Percentiles rank a stretch among this genome's conserved stretches.
These are phyloP conservation scores for Agrotis ipsilon DNA, from an alignment of 2,888 invertebrate species.

Conservation along the genomic window DNA sequence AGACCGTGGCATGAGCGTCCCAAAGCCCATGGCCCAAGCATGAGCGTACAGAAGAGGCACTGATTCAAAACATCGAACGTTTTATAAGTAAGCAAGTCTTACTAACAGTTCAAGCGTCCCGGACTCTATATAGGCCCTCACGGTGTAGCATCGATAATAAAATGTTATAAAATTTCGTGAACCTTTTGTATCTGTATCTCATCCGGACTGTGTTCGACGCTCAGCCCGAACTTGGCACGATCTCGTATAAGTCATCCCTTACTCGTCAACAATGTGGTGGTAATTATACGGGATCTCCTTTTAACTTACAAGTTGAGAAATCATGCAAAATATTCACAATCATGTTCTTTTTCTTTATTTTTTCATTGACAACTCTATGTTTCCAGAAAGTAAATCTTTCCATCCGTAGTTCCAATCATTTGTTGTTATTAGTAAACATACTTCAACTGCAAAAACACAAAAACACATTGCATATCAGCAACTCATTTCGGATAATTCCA, in stretches of 20 bases:
- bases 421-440: conserved; percentile 60
- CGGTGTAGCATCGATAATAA: no score
- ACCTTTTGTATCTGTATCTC: no score
- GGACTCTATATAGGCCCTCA: no score
- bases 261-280: neutral
- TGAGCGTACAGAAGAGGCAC: no score
- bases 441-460: conserved; percentile 65
- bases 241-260: neutral
- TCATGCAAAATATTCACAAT: conserved; percentile 6
- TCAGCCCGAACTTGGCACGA: no score
- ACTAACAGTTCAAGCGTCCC: no score
- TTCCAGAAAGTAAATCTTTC: conserved; percentile 43
- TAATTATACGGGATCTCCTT: neutral
- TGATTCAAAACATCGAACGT: no score
- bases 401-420: conserved; percentile 42
- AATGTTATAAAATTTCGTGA: no score
- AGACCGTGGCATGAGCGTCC: no score
- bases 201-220: no score
- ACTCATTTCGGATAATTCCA: conserved; percentile 51
- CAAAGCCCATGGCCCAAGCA: no score
- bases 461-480: conserved; percentile 62
- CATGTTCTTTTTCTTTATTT: neutral
- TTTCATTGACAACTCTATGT: conserved; percentile 3
- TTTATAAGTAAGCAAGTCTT: no score
- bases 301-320: neutral